Evolutionary conservation across 2,113 vertebrate species (phyloP), one percentile per base, ranked within the genome.

Genomic region (Varanus komodoensis): DNA sequence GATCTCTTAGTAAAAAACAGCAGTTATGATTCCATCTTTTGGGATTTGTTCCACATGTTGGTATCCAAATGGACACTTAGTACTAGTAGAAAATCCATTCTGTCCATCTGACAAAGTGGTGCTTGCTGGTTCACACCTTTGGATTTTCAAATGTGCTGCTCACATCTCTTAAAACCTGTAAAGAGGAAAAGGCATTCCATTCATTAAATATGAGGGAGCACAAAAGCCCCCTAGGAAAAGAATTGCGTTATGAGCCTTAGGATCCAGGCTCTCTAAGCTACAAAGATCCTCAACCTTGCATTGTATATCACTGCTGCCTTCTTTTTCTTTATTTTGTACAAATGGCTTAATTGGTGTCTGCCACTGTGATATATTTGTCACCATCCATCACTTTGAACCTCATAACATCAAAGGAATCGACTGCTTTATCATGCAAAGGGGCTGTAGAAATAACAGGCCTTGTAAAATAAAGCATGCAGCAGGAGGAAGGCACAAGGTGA

Each of bases 331-430:
- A 68, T 73, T 85, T 71, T 34, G 68, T 69, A 68, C 74, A 94
- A 96, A 95, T 95, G 95, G 89, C 89, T 2, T 94, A 96, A 96
- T 84, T 96, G 91, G 57, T 94, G 88, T 94, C 15, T 93, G 92
- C 77, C 83, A 91, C 77, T 82, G 95, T 92, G 95, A 89, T 95
- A 92, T 92, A 89, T 97, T 96, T 96, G 94, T 95, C 94, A 89
- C 88, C 85, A 91, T 93, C 27, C 89, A 89, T 93, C 67, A 74
- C 94, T 96, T 96, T 97, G 95, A 97, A 96, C 95, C 93, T 88
- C 81, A 71, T 94, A 95, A 96, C 94, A 96, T 97, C 96, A 97
- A 97, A 97, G 95, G 91, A 93, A 94, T 95, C 94, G 92, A 94
- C 87, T 93, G 92, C 96, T 97, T 97, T 97, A 92, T 93, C 84